phyloP scores from a whole-genome alignment of 2,797 vertebrate genomes.

The Atherinosoma microstoma region DNA sequence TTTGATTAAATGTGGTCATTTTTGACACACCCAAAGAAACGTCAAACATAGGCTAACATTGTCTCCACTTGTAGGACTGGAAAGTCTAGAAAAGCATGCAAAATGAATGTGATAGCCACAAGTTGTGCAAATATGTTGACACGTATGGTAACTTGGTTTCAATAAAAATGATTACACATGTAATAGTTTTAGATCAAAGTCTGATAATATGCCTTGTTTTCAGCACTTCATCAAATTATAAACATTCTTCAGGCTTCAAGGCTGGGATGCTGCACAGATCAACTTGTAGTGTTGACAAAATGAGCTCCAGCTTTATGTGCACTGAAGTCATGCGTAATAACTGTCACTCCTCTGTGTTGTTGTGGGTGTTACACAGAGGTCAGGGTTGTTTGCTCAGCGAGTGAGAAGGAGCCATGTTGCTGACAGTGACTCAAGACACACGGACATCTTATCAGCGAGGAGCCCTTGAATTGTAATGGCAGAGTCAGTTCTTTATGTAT shows the following conservation, averaged over 20 bases:
- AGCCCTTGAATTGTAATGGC: constrained; percentile 57
- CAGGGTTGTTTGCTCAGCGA: constrained; percentile 73
- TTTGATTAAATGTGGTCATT: background rate
- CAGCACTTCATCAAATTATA: background rate
- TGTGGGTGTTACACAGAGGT: constrained; percentile 67
- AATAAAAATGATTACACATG: background rate
- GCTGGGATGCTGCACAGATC: background rate
- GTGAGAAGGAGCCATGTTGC: constrained; percentile 64
- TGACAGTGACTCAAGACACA: constrained; percentile 67
- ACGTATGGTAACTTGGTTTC: background rate
- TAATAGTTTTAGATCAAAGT: background rate
- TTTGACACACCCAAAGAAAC: constrained; percentile 26
- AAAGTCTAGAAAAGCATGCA: constrained; percentile 46
- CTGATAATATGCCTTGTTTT: background rate
- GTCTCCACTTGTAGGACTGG: constrained; percentile 29
- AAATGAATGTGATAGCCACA: constrained; percentile 15
- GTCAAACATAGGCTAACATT: background rate
- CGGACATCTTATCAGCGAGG: constrained; percentile 64
- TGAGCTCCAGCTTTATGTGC: constrained; percentile 30
- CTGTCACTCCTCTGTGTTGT: constrained; percentile 52
- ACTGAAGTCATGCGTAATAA: constrained; percentile 55
- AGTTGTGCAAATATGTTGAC: constrained; percentile 8
- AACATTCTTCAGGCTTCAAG: background rate
- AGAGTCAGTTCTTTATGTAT: constrained; percentile 21
- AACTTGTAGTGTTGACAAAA: constrained; percentile 16